Conservation (phyloP, 2,797 vertebrate species). For the Phyllotis vaccarum region DNA sequence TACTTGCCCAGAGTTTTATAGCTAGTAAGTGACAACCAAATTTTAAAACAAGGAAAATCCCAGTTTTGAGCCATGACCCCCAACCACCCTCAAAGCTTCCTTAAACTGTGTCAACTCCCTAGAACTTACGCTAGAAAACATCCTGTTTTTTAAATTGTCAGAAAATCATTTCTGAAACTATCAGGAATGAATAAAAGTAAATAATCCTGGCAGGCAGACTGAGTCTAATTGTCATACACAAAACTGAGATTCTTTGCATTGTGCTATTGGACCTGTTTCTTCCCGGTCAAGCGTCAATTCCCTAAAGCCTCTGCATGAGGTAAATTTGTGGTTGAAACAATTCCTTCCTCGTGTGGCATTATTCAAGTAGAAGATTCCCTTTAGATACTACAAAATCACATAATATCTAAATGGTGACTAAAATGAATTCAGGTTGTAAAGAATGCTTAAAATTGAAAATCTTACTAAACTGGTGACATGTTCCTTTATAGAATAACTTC, state of each 20-base stretch:
- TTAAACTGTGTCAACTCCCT: not conserved
- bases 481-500: not conserved
- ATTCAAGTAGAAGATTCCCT: slow-evolving; percentile 4
- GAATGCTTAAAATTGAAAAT: not conserved
- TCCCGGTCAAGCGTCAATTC: slow-evolving; percentile 35
- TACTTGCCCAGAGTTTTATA: not conserved
- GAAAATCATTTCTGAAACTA: not conserved
- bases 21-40: not conserved
- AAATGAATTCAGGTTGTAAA: slow-evolving; percentile 36
- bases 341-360: slow-evolving; percentile 13
- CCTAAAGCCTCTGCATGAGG: slow-evolving; percentile 14
- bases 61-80: not conserved
- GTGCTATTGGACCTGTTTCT: slow-evolving; percentile 46
- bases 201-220: not conserved
- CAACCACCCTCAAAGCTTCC: not conserved
- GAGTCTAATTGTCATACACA: not conserved
- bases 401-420: not conserved
- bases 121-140: not conserved
- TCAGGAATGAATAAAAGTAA: not conserved
- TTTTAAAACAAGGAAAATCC: not conserved
- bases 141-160: not conserved
- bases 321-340: slow-evolving; percentile 22
- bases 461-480: slow-evolving; percentile 28
- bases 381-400: slow-evolving; percentile 9
- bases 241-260: slow-evolving; percentile 45